Evolutionary conservation across 2,888 invertebrate genomes (phyloP).

Genomic region (Coleophora deauratella): DNA sequence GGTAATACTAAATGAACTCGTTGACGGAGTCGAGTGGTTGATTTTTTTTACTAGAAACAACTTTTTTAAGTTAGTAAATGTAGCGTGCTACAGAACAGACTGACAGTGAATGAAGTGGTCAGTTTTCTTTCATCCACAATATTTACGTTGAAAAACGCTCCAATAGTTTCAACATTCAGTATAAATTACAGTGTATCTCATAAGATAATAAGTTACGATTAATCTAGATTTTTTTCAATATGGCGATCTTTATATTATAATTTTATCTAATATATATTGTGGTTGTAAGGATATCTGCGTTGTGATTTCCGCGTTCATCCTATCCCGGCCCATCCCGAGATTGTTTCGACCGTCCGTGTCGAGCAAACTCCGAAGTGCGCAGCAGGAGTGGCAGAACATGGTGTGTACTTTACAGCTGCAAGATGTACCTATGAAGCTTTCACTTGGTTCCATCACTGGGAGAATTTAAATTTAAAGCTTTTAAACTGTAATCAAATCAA

Average conservation of each 20-base stretch:
- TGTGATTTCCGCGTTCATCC: slow-evolving; percentile 68
- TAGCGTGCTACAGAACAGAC: slow-evolving; percentile 65
- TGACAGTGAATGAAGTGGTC: slow-evolving; percentile 59
- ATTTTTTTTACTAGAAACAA: slow-evolving; percentile 57
- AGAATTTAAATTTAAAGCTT: slow-evolving; percentile 64
- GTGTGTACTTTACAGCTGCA: slow-evolving; percentile 58
- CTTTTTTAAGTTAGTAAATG: slow-evolving; percentile 67
- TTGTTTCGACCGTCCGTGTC: slow-evolving; percentile 29
- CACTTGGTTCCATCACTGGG: slow-evolving; percentile 59
- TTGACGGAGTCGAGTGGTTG: slow-evolving; percentile 65
- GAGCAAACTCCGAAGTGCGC: slow-evolving; percentile 30
- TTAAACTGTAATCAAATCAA: slow-evolving; percentile 62
- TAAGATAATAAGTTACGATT: slow-evolving; percentile 71
- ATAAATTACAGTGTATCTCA: slow-evolving; percentile 74
- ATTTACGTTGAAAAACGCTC: slow-evolving; percentile 63
- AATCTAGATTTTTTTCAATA: slow-evolving; percentile 75
- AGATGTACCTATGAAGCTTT: slow-evolving; percentile 51
- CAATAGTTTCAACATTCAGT: slow-evolving; percentile 63
- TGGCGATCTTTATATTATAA: slow-evolving; percentile 76
- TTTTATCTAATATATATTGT: slow-evolving; percentile 81
- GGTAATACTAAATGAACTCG: slow-evolving; percentile 66
- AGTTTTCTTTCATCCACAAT: slow-evolving; percentile 75
- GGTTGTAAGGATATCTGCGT: slow-evolving; percentile 79
- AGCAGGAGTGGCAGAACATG: slow-evolving; percentile 51
- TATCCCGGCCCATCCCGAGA: slow-evolving; percentile 45